Evolutionary conservation across 2,113 vertebrate genomes (phyloP).

Genomic region (Brachypteracias leptosomus): DNA sequence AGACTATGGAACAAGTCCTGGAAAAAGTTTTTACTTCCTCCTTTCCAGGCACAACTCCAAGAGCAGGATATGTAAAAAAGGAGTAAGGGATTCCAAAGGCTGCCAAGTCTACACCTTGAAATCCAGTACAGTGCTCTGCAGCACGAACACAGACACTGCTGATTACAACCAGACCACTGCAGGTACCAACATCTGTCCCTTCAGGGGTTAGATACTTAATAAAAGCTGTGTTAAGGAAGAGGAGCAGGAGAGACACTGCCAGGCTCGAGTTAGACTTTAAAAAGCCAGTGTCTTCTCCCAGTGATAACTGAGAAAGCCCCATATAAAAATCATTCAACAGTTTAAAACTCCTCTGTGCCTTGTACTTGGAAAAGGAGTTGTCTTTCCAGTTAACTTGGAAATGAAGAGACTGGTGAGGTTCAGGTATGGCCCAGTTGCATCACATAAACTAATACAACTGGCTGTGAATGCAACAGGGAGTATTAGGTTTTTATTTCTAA

Average conservation of each 20-base stretch:
- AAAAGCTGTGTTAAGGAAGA: not conserved
- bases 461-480: not conserved
- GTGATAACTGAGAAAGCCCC: constrained; percentile 16
- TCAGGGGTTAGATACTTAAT: not conserved
- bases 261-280: not conserved
- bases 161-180: not conserved
- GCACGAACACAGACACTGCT: not conserved
- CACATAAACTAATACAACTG: not conserved
- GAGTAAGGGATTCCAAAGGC: not conserved
- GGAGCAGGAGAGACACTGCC: constrained; percentile 1
- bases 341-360: not conserved
- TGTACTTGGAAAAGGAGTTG: not conserved
- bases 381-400: constrained; percentile 24
- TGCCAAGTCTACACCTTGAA: not conserved
- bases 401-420: not conserved
- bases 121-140: not conserved
- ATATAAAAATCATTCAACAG: not conserved
- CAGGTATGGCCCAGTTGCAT: not conserved
- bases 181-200: not conserved
- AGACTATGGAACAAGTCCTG: not conserved
- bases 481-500: constrained; percentile 15
- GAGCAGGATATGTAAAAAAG: not conserved
- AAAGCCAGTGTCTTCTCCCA: constrained; percentile 28
- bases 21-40: constrained; percentile 6
- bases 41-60: constrained; percentile 4